Percentiles rank a stretch among this genome's conserved stretches.
phyloP scores from a whole-genome alignment of 2,797 vertebrate species.

The Chelonia mydas region DNA sequence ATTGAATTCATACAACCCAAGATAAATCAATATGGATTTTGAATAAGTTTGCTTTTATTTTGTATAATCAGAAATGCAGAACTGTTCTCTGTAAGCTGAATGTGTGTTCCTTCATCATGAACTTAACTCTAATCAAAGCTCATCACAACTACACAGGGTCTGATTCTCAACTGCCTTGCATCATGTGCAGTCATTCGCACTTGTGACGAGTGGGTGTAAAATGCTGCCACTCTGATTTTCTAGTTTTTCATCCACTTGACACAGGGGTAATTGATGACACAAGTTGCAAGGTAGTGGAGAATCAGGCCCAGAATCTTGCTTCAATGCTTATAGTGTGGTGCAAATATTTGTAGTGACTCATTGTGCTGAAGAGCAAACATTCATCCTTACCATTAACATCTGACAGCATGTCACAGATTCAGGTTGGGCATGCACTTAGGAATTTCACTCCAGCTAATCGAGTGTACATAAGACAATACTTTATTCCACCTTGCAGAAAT shows the following conservation, averaged over 20 bases:
- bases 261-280: background rate
- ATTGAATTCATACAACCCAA: background rate
- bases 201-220: background rate
- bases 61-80: background rate
- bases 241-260: background rate
- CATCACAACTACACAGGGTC: background rate
- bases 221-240: background rate
- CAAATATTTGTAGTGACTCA: conserved; percentile 47
- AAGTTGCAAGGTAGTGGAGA: background rate
- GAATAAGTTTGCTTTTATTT: background rate
- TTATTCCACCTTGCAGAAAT: conserved; percentile 36
- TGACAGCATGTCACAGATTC: conserved; percentile 22
- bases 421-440: conserved; percentile 19
- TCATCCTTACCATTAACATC: conserved; percentile 45
- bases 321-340: conserved; percentile 1
- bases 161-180: background rate
- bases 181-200: background rate
- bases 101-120: background rate
- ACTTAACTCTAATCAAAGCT: background rate
- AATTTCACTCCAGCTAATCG: conserved; percentile 31
- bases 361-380: conserved; percentile 57
- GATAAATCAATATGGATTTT: background rate
- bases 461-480: background rate
- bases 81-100: background rate
- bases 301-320: background rate